Base-by-base conservation (phyloP, 2,888 invertebrate genomes). In the Nomada goodeniana region DNA sequence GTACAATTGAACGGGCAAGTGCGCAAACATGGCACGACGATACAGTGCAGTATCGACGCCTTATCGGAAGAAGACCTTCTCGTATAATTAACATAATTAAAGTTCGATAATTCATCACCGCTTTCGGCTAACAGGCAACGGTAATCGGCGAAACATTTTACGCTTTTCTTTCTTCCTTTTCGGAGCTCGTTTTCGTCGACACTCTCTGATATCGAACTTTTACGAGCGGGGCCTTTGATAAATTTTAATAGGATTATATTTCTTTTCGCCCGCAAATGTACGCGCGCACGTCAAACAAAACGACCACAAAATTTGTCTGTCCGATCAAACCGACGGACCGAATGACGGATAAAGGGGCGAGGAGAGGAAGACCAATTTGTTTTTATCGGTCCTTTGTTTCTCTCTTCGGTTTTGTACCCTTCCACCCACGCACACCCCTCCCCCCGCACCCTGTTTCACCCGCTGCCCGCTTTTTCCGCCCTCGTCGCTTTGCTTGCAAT, bases 251-350 rank as follows among this genome's bases (percentile, higher is more conserved):
- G 68, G 80, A 85, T 80, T 78, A 82, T 59, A 72, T 63, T 55
- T 78, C 73, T 79, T 81, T 65, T 42, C 55, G 68, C 42, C 7
- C 67, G 64, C 60, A 26, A 61, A 53, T 55, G 52, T 68, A 67
- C 70, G 65, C n/a, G 47, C n/a, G 50, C 44, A 29, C 60, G 81
- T 68, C 70, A 83, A 67, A 73, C 86, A 87, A 87, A 90, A 89
- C 83, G 84, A 86, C 89, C 90, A 76, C 87, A 87, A 86, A 90
- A 91, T 90, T 90, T 90, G 86, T 86, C 86, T 65, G 84, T 78
- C 80, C 83, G 79, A 89, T 87, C 83, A 68, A 85, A 80, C 76
- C 73, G 76, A 36, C 68, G 70, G 71, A 65, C 78, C 68, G 73
- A 76, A 74, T 73, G 76, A 72, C 68, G 80, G 79, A 78, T 65